phyloP scores from a whole-genome alignment of 2,113 vertebrate species.

The Nestor notabilis region DNA sequence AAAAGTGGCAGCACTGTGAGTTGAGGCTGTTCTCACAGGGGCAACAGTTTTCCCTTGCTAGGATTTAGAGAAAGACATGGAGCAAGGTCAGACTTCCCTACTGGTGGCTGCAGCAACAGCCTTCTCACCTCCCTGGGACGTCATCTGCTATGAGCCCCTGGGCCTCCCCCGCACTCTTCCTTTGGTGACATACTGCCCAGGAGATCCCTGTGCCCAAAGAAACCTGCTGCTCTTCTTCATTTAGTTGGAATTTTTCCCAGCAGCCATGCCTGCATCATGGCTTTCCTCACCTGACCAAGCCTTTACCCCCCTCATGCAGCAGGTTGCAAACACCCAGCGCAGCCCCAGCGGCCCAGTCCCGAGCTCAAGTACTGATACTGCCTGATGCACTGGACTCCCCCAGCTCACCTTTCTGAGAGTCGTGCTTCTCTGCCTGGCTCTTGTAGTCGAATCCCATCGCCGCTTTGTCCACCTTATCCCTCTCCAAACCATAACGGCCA shows the following conservation, averaged over 20 bases:
- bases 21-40: neutral
- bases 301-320: neutral
- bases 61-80: neutral
- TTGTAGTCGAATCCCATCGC: constrained; percentile 90
- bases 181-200: neutral
- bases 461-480: constrained; percentile 85
- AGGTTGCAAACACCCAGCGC: neutral
- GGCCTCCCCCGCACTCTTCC: neutral
- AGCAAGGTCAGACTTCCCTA: neutral
- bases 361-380: neutral
- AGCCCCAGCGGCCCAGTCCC: neutral
- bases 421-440: constrained; percentile 85
- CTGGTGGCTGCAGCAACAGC: neutral
- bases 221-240: neutral
- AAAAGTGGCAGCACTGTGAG: neutral
- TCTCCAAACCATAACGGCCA: constrained; percentile 87
- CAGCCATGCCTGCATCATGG: neutral
- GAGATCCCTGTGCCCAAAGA: neutral
- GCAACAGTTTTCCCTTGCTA: neutral
- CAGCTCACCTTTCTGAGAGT: constrained; percentile 86
- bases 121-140: neutral
- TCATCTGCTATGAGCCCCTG: neutral
- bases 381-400: neutral
- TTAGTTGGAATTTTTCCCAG: neutral
- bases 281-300: neutral